Base-by-base conservation (phyloP, 2,888 invertebrate species). In the Perizoma flavofasciatum region DNA sequence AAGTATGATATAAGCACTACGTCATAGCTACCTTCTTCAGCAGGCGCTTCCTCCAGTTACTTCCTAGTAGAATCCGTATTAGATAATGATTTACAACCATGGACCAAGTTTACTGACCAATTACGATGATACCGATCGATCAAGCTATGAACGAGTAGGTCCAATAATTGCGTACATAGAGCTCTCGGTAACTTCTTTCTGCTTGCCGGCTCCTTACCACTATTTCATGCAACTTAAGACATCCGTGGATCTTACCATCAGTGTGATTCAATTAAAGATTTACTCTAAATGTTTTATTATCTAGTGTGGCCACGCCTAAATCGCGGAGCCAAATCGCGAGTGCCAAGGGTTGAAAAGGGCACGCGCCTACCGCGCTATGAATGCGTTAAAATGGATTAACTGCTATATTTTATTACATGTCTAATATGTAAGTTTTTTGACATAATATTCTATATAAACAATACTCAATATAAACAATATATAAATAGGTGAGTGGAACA, bases 121-220 rank as follows among this genome's bases (percentile, higher is more conserved):
- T 88, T 84, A 85, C 82, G 77, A 81, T 77, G 86, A 84, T 87
- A 85, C 75, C 66, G 76, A 86, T 85, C 83, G 75, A 78, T 78
- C 78, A 74, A 50, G 75, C 40, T 58, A 4, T 39, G 2, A 51
- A n/a, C 37, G 41, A 48, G 51, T 33, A 71, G 70, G 71, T 79
- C 70, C 71, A 71, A 73, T 78, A 80, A 85, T 86, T 84, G 83
- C 76, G 69, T 43, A 37, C 37, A 3, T 37, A 37, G 37, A 37
- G 5, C 37, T 22, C 22, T 22, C 37, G 4, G 7, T 5, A 37
- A 5, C 7, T 37, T 10, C 10, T 9, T n/a, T 41, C 10, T 10
- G 41, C 41, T 41, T n/a, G n/a, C 41, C 5, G 6, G 1, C n/a
- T n/a, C n/a, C 22, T 22, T 22, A 22, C 22, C 22, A 22, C 22